Evolutionary conservation across 2,797 vertebrate genomes (phyloP).

Genomic region (Salmo trutta): DNA sequence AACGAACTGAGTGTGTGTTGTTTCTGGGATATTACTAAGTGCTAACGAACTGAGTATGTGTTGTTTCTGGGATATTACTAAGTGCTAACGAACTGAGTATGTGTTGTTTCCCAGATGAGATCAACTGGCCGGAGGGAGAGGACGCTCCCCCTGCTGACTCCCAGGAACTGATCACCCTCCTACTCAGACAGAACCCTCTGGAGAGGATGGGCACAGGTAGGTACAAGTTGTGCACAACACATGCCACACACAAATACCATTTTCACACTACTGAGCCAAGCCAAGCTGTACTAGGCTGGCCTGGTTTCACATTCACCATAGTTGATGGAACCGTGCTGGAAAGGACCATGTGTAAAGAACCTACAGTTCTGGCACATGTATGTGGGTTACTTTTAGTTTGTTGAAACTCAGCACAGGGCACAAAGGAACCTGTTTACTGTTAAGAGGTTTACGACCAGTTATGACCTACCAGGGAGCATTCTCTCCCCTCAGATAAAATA

Average conservation of each 20-base stretch:
- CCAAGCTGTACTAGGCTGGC: not conserved
- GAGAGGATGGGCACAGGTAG: conserved; percentile 95
- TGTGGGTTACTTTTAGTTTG: too few relatives aligned
- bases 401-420: too few relatives aligned
- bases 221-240: not conserved
- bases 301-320: not conserved
- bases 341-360: too few relatives aligned
- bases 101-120: conserved; percentile 81
- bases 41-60: not conserved
- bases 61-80: not conserved
- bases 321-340: not conserved
- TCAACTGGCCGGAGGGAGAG: conserved; percentile 97
- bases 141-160: conserved; percentile 89
- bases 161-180: conserved; percentile 90
- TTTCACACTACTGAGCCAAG: not conserved
- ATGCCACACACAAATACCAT: not conserved
- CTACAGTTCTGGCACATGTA: not conserved
- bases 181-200: conserved; percentile 94
- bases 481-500: not conserved
- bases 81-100: not conserved
- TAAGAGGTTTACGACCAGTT: not conserved
- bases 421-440: too few relatives aligned
- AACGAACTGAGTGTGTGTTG: conserved; percentile 8
- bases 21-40: not conserved
- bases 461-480: not conserved